phyloP scores from a whole-genome alignment of 2,888 invertebrate genomes.

The Metallyticus violacea region DNA sequence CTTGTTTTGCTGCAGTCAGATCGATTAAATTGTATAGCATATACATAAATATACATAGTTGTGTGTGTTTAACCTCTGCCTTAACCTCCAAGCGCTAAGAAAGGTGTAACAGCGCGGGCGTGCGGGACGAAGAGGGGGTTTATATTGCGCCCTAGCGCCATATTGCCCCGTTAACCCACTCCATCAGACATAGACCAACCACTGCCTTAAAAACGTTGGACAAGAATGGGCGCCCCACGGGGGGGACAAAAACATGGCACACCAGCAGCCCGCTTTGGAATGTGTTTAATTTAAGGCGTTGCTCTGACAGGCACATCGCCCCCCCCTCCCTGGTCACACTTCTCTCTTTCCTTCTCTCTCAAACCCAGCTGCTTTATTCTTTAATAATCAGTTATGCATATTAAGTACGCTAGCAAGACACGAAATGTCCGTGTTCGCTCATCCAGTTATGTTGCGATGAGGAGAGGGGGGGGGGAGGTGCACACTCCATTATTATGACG shows the following conservation, averaged over 20 bases:
- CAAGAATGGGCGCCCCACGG: slow-evolving; percentile 16
- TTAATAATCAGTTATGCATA: slow-evolving; percentile 32
- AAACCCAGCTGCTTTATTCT: slow-evolving; percentile 19
- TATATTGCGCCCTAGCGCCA: not conserved
- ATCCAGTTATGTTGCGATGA: not conserved
- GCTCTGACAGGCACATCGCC: slow-evolving; percentile 20
- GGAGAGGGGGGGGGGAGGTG: not conserved
- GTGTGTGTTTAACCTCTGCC: no score
- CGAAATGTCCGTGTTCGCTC: slow-evolving; percentile 22
- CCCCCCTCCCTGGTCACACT: not conserved
- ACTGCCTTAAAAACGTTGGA: slow-evolving; percentile 13
- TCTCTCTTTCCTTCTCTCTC: not conserved
- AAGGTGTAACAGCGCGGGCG: no score
- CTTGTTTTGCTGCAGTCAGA: not conserved
- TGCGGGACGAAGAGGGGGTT: no score
- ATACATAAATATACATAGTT: no score
- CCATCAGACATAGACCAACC: slow-evolving; percentile 5
- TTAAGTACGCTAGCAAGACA: slow-evolving; percentile 23
- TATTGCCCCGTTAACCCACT: slow-evolving; percentile 8
- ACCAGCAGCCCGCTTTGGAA: slow-evolving; percentile 20
- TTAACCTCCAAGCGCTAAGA: no score
- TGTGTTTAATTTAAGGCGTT: slow-evolving; percentile 34
- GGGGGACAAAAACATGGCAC: slow-evolving; percentile 15
- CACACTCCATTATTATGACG: slow-evolving; percentile 6
- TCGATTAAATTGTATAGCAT: not conserved